Base-by-base conservation (phyloP, 2,888 invertebrate species). In the Caenorhabditis sp. region DNA sequence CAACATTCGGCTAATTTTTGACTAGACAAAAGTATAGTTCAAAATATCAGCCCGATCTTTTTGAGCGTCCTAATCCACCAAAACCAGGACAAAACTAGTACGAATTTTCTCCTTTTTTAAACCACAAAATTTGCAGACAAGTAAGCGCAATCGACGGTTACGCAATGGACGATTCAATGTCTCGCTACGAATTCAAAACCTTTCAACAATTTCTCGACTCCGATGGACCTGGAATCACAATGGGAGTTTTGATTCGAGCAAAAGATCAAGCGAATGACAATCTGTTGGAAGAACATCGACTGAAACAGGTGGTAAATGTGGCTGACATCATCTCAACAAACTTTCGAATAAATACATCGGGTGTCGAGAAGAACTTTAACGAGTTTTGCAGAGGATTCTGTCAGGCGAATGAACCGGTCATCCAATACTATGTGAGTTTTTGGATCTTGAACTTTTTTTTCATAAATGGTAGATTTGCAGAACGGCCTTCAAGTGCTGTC, bases 361-460 rank as follows among this genome's bases (percentile, higher is more conserved):
- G 74, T 4, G 66, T 63, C 17, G 69, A 69, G 58, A 69, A 54
- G 31, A 66, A 66, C 27, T 83, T 82, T 65, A 62, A 68, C 54
- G 69, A 84, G 43, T 82, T 84, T 57, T 84, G 84, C 61, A 65
- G 72, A 12, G 82, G 83, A 50, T 84, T 84, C 66, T 84, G 84
- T 69, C 79, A 79, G 53, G 75, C 83, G 8, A 84, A 84, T 66
- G 83, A 84, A 51, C 84, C 84, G 6, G 82, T 84, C 54, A 57
- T 70, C 2, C 78, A 81, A 62, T 84, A 63, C 27, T 77, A 68
- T 66, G 76, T 71, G 23, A 61, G 62, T 57, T 43, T 43, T 43
- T n/a, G n/a, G n/a, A n/a, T n/a, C n/a, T n/a, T n/a, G n/a, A n/a
- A n/a, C n/a, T n/a, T n/a, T n/a, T n/a, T n/a, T n/a, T n/a, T n/a